phyloP scores from a whole-genome alignment of 2,888 invertebrate genomes.

The Parapristionchus giblindavisi region DNA sequence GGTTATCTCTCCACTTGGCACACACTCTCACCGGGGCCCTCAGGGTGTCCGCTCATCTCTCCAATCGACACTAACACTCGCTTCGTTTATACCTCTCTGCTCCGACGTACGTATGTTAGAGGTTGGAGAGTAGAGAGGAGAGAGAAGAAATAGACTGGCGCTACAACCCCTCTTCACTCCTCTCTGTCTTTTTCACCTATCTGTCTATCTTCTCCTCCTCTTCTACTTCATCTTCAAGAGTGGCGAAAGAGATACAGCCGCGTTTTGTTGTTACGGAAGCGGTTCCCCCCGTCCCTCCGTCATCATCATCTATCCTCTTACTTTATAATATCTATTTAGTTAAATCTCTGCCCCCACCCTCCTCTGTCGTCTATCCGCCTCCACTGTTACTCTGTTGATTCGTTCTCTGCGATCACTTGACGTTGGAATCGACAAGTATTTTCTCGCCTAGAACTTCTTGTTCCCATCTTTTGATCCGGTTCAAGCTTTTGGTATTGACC shows the following conservation, averaged over 20 bases:
- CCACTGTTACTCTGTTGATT: constrained; percentile 3
- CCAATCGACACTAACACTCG: no score
- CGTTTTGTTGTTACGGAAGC: neutral
- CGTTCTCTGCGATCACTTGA: neutral
- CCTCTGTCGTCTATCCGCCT: neutral
- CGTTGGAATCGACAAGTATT: no score
- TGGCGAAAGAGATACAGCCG: constrained; percentile 1
- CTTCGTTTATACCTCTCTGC: no score
- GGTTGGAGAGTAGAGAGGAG: no score
- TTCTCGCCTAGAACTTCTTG: no score
- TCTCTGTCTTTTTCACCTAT: neutral
- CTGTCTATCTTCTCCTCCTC: constrained; percentile 12
- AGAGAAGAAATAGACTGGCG: no score
- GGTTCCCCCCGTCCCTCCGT: neutral
- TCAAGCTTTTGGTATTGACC: no score
- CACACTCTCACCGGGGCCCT: neutral
- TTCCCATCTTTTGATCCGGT: no score
- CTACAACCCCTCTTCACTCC: neutral
- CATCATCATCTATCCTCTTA: constrained; percentile 5
- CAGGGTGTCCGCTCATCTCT: no score
- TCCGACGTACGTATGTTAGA: no score
- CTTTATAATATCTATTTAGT: no score
- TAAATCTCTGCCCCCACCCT: no score
- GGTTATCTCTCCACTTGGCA: neutral
- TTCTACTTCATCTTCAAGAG: constrained; percentile 36